A percentile compares a stretch with the other conserved stretches of the same genome.
These are phyloP conservation scores for Mellivora capensis DNA, from an alignment of 2,113 vertebrate genomes.

Conservation along the genomic window DNA sequence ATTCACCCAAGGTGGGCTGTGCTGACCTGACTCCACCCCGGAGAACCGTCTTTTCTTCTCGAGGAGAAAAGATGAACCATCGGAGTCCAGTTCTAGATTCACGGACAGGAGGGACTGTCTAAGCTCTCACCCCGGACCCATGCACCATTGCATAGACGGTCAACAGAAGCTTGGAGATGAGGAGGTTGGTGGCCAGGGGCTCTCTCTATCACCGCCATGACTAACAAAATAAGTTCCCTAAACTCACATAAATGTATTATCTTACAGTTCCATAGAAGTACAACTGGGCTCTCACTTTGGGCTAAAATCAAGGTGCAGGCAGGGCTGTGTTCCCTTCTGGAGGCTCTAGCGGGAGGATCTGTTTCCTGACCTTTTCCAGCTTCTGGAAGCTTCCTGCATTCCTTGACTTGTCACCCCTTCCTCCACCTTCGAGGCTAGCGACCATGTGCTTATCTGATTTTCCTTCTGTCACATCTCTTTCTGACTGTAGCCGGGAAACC, in stretches of 20 bases:
- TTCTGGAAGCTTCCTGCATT: neutral
- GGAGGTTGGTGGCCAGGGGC: neutral
- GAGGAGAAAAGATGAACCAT: neutral
- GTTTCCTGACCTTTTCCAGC: neutral
- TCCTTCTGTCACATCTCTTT: neutral
- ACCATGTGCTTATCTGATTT: rapidly evolving
- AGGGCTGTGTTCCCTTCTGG: neutral
- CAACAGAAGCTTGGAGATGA: neutral
- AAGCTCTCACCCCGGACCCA: neutral
- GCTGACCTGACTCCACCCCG: rapidly evolving
- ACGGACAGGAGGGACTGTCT: neutral
- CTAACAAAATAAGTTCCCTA: too few relatives aligned
- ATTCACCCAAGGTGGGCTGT: neutral
- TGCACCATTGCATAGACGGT: neutral
- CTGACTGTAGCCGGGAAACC: neutral
- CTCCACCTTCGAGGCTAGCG: neutral
- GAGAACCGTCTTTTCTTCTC: neutral
- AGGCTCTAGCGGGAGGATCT: neutral
- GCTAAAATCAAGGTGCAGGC: neutral
- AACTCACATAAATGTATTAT: neutral
- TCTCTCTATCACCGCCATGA: too few relatives aligned
- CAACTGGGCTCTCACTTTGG: rapidly evolving
- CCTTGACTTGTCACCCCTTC: neutral
- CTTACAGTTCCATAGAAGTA: neutral
- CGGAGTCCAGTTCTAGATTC: neutral